A percentile compares a stretch with the other conserved stretches of the same genome.
Evolutionary conservation across 2,797 vertebrate species (phyloP).

Genomic region (Tarsius wallacei): DNA sequence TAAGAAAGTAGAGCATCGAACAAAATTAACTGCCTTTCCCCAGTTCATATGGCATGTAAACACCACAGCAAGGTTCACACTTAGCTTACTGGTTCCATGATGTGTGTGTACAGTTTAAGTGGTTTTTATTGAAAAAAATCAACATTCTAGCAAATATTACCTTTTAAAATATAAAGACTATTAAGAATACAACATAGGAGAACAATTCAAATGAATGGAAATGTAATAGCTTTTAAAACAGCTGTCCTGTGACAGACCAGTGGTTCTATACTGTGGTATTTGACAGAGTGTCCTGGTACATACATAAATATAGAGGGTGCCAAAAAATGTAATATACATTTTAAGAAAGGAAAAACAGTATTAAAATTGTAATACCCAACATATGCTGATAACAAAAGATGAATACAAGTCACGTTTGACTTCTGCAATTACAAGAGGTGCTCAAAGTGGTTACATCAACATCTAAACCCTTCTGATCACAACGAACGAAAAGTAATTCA

Average conservation of each 20-base stretch:
- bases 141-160: conserved; percentile 7
- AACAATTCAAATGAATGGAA: background rate
- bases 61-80: background rate
- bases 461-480: too few relatives aligned
- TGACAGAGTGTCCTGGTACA: background rate
- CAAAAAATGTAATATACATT: too few relatives aligned
- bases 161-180: conserved; percentile 3
- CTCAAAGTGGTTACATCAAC: too few relatives aligned
- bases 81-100: background rate
- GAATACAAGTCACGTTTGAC: too few relatives aligned
- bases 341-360: too few relatives aligned
- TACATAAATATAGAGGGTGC: too few relatives aligned
- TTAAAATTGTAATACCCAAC: too few relatives aligned
- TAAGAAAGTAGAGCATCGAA: conserved; percentile 12
- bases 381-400: too few relatives aligned
- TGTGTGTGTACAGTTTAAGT: background rate
- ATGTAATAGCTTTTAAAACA: background rate
- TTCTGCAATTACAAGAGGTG: too few relatives aligned
- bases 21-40: background rate
- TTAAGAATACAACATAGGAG: background rate
- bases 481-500: too few relatives aligned
- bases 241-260: background rate
- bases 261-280: background rate
- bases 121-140: background rate
- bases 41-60: background rate